Base-by-base conservation (phyloP, 2,113 vertebrate genomes). In the Campylorhamphus procurvoides region DNA sequence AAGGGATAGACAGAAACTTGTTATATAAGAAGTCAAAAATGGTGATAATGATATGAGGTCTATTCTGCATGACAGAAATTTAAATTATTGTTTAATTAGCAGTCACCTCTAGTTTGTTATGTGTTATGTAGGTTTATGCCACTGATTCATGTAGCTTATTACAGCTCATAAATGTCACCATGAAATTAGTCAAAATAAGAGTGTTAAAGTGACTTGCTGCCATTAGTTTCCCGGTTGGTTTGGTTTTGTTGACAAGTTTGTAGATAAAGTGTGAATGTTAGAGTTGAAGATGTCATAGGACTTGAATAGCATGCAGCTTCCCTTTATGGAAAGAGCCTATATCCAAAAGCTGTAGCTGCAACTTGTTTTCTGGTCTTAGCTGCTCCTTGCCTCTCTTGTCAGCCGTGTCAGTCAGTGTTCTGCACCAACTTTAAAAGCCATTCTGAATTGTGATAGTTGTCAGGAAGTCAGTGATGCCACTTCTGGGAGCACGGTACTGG, bases 191-290 rank as follows among this genome's bases (percentile, higher is more conserved):
- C 23, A 85, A 90, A 94, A 66, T 55, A 63, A 76, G 82, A 73
- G 31, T 64, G 50, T 49, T 69, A 19, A 84, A 74, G 37, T 83
- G 44, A 69, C 60, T 77, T 74, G 35, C 82, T 93, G 60, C 81
- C 64, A 60, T 85, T 86, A 66, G 42, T 66, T 90, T 67, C 13
- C 15, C 68, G 63, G 29, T 42, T 67, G 39, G 35, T 79, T 84
- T 95, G 31, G 27, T 28, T 84, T 85, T 88, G 75, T 39, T 93
- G 94, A 77, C 85, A 92, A 72, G 52, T 92, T 68, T 80, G 42
- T 75, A 85, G 92, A 86, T 85, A 78, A 83, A 86, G 50, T 28
- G 6, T 90, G 87, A 90, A 88, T 94, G 91, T 94, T 80, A 53
- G 18, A 60, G 68, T 22, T 59, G 76, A 84, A 87, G 56, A 64